Evolutionary conservation across 2,113 vertebrate species (phyloP).

Genomic region (Phaethornis superciliosus): DNA sequence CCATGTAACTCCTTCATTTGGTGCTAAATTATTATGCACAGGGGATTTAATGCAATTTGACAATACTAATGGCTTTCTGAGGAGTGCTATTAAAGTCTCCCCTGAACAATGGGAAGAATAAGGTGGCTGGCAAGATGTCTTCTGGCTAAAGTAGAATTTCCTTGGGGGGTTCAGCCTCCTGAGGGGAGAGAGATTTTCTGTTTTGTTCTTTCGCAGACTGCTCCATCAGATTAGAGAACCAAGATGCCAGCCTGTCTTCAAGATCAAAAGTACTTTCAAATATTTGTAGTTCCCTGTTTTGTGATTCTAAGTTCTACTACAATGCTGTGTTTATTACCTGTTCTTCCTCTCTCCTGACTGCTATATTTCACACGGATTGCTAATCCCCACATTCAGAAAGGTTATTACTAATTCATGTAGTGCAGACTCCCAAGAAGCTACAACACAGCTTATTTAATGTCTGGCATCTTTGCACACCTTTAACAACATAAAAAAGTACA

Average conservation of each 20-base stretch:
- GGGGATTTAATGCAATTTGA: conserved; percentile 5
- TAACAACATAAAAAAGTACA: not conserved
- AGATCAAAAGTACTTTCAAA: not conserved
- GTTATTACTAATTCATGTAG: not conserved
- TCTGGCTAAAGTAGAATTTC: not conserved
- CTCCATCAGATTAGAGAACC: not conserved
- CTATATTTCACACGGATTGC: not conserved
- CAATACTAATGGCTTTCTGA: not conserved
- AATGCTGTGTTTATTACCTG: not conserved
- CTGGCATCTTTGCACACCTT: not conserved
- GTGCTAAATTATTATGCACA: not conserved
- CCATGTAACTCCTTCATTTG: not conserved
- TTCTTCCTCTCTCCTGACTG: not conserved
- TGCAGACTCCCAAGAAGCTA: not conserved
- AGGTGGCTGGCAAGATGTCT: not conserved
- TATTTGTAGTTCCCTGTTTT: not conserved
- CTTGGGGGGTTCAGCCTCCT: not conserved
- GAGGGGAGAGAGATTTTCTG: not conserved
- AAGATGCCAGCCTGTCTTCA: not conserved
- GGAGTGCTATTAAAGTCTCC: not conserved
- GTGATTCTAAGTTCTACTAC: not conserved
- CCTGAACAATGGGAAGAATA: not conserved
- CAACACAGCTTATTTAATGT: not conserved
- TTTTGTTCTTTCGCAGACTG: not conserved
- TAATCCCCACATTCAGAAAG: not conserved